phyloP scores from a whole-genome alignment of 1,140 invertebrate genomes.

The Steinernema feltiae region DNA sequence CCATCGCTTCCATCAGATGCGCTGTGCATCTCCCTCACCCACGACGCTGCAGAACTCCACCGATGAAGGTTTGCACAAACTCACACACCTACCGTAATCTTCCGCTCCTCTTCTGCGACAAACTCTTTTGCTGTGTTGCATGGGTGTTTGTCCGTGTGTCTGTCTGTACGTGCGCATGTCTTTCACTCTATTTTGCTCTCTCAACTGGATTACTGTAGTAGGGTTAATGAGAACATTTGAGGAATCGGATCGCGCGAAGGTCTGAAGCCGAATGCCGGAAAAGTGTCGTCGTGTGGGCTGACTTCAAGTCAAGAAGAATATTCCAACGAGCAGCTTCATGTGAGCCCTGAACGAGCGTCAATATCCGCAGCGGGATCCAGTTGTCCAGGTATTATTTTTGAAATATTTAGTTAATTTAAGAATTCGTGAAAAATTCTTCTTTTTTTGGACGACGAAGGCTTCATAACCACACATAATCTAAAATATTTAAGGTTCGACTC shows the following conservation, averaged over 20 bases:
- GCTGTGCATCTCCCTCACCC: background rate
- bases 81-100: too few relatives aligned
- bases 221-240: background rate
- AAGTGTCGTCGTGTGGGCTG: conserved; percentile 1
- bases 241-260: background rate
- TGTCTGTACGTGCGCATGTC: background rate
- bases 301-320: background rate
- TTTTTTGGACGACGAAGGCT: too few relatives aligned
- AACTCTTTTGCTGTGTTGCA: background rate
- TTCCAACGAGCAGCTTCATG: background rate
- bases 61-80: background rate
- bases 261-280: background rate
- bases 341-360: background rate
- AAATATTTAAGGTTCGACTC: background rate
- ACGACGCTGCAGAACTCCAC: background rate
- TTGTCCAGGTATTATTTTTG: background rate
- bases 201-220: background rate
- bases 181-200: background rate
- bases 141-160: too few relatives aligned
- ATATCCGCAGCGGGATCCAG: background rate
- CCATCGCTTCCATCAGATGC: background rate
- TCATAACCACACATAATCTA: too few relatives aligned
- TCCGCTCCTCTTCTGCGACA: too few relatives aligned
- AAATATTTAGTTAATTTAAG: background rate
- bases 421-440: too few relatives aligned